A percentile compares a stretch with the other conserved stretches of the same genome.
Evolutionary conservation across 2,113 vertebrate genomes (phyloP).

Genomic region (Bubalus kerabau): DNA sequence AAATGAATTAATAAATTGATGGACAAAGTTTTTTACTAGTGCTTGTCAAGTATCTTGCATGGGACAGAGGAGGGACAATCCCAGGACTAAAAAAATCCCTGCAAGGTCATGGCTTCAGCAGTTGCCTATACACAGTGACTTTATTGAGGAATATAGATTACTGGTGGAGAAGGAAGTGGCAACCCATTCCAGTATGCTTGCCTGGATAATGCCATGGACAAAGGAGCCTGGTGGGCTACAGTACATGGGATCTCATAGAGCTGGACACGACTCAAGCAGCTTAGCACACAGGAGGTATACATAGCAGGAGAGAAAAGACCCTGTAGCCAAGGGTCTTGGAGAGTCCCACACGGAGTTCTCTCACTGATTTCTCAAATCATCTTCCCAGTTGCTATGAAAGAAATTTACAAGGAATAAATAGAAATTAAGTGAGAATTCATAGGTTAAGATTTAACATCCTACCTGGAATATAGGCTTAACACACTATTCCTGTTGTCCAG

Average conservation of each 20-base stretch:
- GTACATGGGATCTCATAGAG: neutral
- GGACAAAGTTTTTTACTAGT: neutral
- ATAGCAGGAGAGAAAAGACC: neutral
- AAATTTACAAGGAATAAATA: neutral
- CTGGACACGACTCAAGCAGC: neutral
- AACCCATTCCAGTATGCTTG: neutral
- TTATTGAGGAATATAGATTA: neutral
- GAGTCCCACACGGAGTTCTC: neutral
- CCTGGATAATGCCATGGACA: neutral
- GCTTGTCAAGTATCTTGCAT: neutral
- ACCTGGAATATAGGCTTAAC: neutral
- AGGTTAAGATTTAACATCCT: neutral
- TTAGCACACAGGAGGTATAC: neutral
- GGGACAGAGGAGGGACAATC: neutral
- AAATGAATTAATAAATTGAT: neutral
- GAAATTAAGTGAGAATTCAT: neutral
- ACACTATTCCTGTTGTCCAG: neutral
- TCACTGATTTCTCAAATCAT: neutral
- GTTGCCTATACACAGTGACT: neutral
- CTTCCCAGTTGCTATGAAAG: neutral
- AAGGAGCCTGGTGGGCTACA: neutral
- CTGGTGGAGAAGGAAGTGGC: neutral
- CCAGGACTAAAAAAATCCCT: neutral
- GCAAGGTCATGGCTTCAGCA: neutral
- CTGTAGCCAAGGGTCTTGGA: neutral